Conservation (phyloP, 2,113 vertebrate genomes). For the Siphamia tubifer region DNA sequence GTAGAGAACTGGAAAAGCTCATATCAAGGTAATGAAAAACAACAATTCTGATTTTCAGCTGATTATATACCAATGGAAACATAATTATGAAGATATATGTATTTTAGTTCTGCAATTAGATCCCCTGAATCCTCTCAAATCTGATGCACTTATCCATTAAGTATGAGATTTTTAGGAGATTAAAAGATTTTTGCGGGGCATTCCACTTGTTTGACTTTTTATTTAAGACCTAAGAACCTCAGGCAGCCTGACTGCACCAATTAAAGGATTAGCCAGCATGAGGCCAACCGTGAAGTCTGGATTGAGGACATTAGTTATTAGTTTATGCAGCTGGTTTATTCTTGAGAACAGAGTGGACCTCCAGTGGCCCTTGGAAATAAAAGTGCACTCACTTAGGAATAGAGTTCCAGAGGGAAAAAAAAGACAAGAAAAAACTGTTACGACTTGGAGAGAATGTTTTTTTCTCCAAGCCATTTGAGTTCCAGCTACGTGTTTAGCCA, state of each 20-base stretch:
- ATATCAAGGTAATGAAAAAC: too few species aligned
- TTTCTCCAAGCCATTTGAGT: constrained; percentile 14
- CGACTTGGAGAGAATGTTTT: constrained; percentile 6
- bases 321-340: constrained; percentile 55
- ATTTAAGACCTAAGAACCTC: constrained; percentile 32
- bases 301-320: constrained; percentile 53
- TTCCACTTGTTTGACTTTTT: constrained; percentile 28
- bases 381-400: constrained; percentile 8
- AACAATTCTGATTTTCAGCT: too few species aligned
- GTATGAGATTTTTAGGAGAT: not conserved
- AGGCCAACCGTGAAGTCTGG: constrained; percentile 47
- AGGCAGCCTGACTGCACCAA: constrained; percentile 27
- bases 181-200: not conserved
- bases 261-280: constrained; percentile 60
- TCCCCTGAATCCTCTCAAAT: too few species aligned
- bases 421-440: not conserved
- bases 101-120: too few species aligned
- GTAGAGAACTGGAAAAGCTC: too few species aligned
- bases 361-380: constrained; percentile 35
- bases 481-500: not conserved
- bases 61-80: too few species aligned
- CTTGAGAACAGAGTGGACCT: constrained; percentile 44
- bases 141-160: too few species aligned
- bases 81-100: too few species aligned
- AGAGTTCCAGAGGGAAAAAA: constrained; percentile 1